phyloP scores from a whole-genome alignment of 2,888 invertebrate genomes.

The Lycocerus yunnanus region DNA sequence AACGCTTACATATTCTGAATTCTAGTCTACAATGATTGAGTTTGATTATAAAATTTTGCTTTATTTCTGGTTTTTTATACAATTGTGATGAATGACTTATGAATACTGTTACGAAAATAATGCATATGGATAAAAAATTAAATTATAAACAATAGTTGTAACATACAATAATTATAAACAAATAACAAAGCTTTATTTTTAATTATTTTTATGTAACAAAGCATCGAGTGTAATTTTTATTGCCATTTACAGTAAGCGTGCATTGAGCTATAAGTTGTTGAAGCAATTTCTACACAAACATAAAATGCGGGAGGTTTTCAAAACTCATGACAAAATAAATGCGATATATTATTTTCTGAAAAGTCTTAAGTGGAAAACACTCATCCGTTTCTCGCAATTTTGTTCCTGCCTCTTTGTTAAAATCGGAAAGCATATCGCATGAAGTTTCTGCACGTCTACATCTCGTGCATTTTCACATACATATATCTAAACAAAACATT shows the following conservation, averaged over 20 bases:
- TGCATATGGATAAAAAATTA: constrained; percentile 1
- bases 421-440: constrained; percentile 25
- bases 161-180: too few species aligned
- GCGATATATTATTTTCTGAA: constrained; percentile 39
- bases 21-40: constrained; percentile 14
- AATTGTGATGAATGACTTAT: constrained; percentile 13
- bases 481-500: not conserved
- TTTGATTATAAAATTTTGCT: constrained; percentile 21
- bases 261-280: constrained; percentile 2
- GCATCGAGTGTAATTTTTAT: not conserved
- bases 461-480: constrained; percentile 6
- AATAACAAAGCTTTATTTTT: not conserved
- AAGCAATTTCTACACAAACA: constrained; percentile 11
- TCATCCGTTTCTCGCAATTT: constrained; percentile 38
- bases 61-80: constrained; percentile 20
- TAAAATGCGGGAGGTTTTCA: constrained; percentile 14
- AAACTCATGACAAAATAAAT: constrained; percentile 34
- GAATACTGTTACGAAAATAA: constrained; percentile 10
- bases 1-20: constrained; percentile 19
- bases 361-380: constrained; percentile 38
- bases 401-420: constrained; percentile 35
- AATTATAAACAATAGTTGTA: not conserved
- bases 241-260: not conserved
- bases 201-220: not conserved
- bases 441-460: constrained; percentile 31